Base-by-base conservation (phyloP, 2,888 invertebrate species). In the Dromius quadrimaculatus region DNA sequence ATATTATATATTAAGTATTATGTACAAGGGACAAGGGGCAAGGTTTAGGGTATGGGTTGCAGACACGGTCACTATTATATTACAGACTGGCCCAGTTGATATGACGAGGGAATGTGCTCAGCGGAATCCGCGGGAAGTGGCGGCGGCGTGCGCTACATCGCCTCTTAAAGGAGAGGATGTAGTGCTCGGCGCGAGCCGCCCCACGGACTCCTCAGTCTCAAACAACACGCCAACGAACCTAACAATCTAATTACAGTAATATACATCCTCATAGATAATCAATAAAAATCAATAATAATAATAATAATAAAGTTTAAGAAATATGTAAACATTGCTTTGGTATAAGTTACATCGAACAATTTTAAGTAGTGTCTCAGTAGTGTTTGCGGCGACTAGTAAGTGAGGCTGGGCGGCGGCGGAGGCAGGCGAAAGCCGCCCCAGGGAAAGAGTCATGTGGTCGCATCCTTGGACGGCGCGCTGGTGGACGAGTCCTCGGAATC, bases 371-470 rank as follows among this genome's bases (percentile, higher is more conserved):
- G 36, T n/a, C 11, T 15, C 6, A 8, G 62, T 62, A 36, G 61
- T 11, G 13, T 9, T 41, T 20, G 41, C 15, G 8, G 20, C 73
- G 80, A 80, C 80, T 83, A 83, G 82, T 83, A 83, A 78, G 83
- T 83, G 76, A 83, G 81, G 80, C 83, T 83, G 74, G 82, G 82
- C 71, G 83, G 83, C 74, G 82, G 82, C 75, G 88, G 87, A 78
- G 87, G 89, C 81, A 89, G 83, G 77, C 89, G 87, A 77, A 89
- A 88, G 79, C 90, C 90, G 83, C 90, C 91, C 92, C 92, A 92
- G 77, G 91, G 90, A 86, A 91, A 92, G 88, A 93, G 92, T 93
- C 93, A 93, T 92, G 92, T 91, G 76, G 88, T 87, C 83, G 88
- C 88, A 77, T 90, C 88, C 80, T 90, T 86, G 74, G 85, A 84